Base-by-base conservation (phyloP, 2,888 invertebrate genomes). In the Rotaria macrura region DNA sequence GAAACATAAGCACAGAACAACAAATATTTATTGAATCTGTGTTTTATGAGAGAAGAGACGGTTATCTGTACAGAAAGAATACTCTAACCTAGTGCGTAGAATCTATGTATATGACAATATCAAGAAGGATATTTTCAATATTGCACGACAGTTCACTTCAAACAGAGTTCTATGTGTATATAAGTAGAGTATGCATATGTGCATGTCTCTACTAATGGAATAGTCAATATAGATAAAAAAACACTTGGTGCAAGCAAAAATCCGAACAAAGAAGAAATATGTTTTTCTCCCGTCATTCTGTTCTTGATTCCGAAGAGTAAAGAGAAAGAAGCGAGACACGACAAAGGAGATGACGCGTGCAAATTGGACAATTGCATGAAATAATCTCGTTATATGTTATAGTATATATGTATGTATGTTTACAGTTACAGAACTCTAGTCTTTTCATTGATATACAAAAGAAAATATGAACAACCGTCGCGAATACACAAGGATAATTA, bases 311-410 rank as follows among this genome's bases (percentile, higher is more conserved):
- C n/a, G n/a, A n/a, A n/a, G 34, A 34, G 34, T 20, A 17, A 20
- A 65, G 65, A 65, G 14, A 20, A 65, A 38, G 17, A 65, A 12
- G 34, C 65, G 65, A 65, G 34, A 20, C 1, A 65, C 12, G 65
- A 65, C 65, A 65, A 65, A 65, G 34, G 65, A 65, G 65, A 65
- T 65, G 65, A 34, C 65, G 79, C 79, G 79, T 79, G 43, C 40
- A 79, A 79, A 79, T 79, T 79, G 43, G 79, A 79, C 40, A 79
- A 79, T 79, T 79, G 79, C 79, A 79, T 79, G 43, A 20, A 79
- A 79, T 65, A 79, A 43, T 43, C 79, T 79, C 43, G 79, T 79
- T 65, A 5, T 4, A 65, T 65, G 20, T 5, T 65, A 65, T 4
- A 20, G 17, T 14, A 34, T 65, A 34, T 34, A 34, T 34, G 25